Conservation (phyloP, 2,113 vertebrate genomes). For the Aphyosemion australe region DNA sequence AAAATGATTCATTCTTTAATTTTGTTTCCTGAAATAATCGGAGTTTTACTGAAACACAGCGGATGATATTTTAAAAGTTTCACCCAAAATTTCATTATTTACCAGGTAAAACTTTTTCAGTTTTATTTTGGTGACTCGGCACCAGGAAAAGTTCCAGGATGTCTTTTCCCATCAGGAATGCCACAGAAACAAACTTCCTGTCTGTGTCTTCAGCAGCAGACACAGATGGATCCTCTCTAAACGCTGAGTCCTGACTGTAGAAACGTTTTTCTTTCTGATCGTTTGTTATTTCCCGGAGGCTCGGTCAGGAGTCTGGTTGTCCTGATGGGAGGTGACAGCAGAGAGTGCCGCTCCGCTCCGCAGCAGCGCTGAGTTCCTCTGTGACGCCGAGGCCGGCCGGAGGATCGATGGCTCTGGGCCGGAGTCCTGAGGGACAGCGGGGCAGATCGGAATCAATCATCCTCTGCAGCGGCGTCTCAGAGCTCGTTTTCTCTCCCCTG, state of each 20-base stretch:
- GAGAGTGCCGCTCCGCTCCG: background rate
- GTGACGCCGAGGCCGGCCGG: background rate
- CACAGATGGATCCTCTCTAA: background rate
- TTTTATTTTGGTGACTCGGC: background rate
- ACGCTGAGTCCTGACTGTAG: background rate
- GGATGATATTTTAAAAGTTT: no score
- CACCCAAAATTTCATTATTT: no score
- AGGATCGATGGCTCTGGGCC: slow-evolving; percentile 13
- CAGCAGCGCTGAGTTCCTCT: background rate
- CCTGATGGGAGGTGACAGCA: background rate
- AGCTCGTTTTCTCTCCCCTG: slow-evolving; percentile 18
- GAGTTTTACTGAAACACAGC: background rate
- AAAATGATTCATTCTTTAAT: no score
- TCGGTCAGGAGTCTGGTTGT: slow-evolving; percentile 8
- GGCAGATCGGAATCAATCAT: slow-evolving; percentile 50
- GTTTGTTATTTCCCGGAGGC: background rate
- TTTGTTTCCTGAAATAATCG: background rate
- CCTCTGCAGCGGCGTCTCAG: slow-evolving; percentile 22
- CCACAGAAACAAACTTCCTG: no score
- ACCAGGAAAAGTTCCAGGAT: background rate
- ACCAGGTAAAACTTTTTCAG: background rate
- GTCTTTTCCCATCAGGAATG: no score
- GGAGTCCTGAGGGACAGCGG: slow-evolving; percentile 25
- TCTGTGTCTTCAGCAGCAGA: background rate
- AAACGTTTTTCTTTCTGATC: background rate